These are phyloP conservation scores for Zaprionus lineosus DNA, from an alignment of 2,888 invertebrate genomes.

Conservation along the genomic window DNA sequence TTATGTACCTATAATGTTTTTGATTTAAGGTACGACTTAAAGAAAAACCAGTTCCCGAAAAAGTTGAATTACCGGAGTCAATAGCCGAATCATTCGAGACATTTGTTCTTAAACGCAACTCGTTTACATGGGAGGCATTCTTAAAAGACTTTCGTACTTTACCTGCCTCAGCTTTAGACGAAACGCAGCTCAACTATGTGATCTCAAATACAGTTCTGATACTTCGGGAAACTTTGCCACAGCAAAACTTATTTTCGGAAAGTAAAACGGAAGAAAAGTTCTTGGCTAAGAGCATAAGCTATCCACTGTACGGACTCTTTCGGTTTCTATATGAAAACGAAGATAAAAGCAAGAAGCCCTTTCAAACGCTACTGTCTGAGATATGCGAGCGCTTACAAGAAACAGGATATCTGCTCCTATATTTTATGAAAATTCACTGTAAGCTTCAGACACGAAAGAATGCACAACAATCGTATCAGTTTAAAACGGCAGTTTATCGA, in stretches of 20 bases:
- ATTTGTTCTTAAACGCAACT: constrained; percentile 80
- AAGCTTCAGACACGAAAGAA: constrained; percentile 84
- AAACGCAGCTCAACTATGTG: constrained; percentile 82
- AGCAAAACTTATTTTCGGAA: constrained; percentile 83
- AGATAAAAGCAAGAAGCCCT: constrained; percentile 89
- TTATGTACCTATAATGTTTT: not conserved
- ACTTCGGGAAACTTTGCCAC: constrained; percentile 81
- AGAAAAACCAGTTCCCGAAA: constrained; percentile 82
- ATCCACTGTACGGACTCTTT: constrained; percentile 94
- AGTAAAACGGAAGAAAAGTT: constrained; percentile 85
- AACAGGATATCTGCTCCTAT: constrained; percentile 93
- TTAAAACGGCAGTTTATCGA: constrained; percentile 93
- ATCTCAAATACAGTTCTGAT: constrained; percentile 80
- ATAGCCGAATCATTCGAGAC: constrained; percentile 82
- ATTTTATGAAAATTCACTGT: constrained; percentile 93
- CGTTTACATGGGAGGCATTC: constrained; percentile 81
- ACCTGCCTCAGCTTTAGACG: constrained; percentile 80
- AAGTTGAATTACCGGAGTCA: constrained; percentile 81
- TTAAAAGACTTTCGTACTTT: constrained; percentile 81
- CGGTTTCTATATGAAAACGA: constrained; percentile 90
- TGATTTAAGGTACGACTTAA: constrained; percentile 81
- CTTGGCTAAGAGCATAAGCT: constrained; percentile 89
- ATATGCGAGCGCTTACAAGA: constrained; percentile 88
- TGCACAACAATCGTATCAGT: constrained; percentile 85
- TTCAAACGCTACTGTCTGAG: constrained; percentile 91